phyloP scores from a whole-genome alignment of 1,140 invertebrate species.

The Magallana gigas region DNA sequence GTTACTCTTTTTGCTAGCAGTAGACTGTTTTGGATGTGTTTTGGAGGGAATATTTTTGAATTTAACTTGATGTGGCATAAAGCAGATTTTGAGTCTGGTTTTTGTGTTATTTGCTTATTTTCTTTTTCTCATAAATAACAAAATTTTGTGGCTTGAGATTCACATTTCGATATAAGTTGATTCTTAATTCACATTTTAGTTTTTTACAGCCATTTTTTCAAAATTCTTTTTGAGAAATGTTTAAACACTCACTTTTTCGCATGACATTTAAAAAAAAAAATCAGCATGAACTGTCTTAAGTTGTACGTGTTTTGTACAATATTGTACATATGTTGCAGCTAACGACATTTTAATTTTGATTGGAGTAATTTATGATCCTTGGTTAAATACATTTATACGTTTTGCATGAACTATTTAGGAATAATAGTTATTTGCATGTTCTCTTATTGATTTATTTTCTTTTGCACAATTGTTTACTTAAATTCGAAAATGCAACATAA shows the following conservation, averaged over 20 bases:
- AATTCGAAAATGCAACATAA: neutral
- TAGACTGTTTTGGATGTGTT: conserved; percentile 33
- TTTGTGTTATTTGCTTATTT: conserved; percentile 19
- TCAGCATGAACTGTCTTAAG: too few species aligned
- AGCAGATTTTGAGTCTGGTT: conserved; percentile 37
- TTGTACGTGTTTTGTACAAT: too few species aligned
- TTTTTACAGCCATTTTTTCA: neutral
- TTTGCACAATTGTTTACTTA: neutral
- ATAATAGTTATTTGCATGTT: conserved; percentile 23
- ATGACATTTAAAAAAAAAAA: too few species aligned
- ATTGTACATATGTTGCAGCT: too few species aligned
- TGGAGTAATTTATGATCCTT: neutral
- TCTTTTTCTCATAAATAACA: conserved; percentile 8
- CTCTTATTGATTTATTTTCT: neutral
- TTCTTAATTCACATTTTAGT: neutral
- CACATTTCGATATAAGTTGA: neutral
- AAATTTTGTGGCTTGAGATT: neutral
- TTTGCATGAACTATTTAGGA: conserved; percentile 5
- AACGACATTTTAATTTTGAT: too few species aligned
- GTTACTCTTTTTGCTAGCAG: conserved; percentile 15
- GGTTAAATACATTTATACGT: neutral
- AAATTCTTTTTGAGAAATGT: too few species aligned
- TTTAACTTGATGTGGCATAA: conserved; percentile 25
- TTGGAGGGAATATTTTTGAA: neutral
- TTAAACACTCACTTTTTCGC: too few species aligned